phyloP scores from a whole-genome alignment of 2,113 vertebrate genomes.

The Limanda limanda region DNA sequence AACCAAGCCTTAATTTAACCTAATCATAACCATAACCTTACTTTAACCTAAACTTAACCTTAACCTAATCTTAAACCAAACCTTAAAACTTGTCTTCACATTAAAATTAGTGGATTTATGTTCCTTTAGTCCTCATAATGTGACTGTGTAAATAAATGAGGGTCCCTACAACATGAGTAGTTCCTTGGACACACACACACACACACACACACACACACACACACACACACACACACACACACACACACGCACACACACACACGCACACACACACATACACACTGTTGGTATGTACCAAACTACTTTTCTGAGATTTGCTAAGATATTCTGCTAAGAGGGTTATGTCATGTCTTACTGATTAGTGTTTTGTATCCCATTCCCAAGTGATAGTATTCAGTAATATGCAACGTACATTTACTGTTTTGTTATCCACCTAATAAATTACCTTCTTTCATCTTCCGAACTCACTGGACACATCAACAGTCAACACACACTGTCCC shows the following conservation, averaged over 20 bases:
- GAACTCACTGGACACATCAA: background rate
- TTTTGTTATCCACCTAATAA: constrained; percentile 20
- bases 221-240: background rate
- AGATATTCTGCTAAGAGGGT: background rate
- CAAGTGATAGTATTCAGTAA: constrained; percentile 4
- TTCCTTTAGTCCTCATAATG: background rate
- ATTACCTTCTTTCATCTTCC: constrained; percentile 7
- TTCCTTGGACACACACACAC: no score
- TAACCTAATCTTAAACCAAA: background rate
- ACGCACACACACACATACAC: background rate
- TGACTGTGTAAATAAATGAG: background rate
- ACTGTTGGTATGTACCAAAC: constrained; percentile 14
- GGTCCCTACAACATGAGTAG: no score
- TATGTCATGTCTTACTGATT: background rate
- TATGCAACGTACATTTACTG: constrained; percentile 2
- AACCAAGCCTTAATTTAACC: no score
- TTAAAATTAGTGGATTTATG: background rate
- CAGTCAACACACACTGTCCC: background rate
- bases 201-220: background rate
- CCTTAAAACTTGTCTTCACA: background rate
- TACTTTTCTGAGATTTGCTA: background rate
- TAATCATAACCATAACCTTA: no score
- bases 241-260: background rate
- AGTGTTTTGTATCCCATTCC: background rate
- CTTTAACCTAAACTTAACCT: background rate